Evolutionary conservation across 1,140 invertebrate genomes (phyloP), one percentile per base, ranked within the genome.

Genomic region (Hyposmocoma kahamanoa): DNA sequence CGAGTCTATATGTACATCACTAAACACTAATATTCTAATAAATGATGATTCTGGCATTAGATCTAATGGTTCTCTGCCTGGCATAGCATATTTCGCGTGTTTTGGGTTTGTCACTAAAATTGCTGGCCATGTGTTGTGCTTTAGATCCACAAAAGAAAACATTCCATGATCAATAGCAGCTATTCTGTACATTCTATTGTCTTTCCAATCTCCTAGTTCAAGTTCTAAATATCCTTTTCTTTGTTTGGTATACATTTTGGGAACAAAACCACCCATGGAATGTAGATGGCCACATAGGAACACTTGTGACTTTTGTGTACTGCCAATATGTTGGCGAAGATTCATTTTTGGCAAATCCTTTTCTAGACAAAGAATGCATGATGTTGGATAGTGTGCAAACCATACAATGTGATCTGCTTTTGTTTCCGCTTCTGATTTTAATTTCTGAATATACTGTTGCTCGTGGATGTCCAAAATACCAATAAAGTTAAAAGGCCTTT

Each of bases 271-370:
- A 47, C 90, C 92, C 55, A 97, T 87, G 6, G 91, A 94, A 78
- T 98, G 97, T 53, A 97, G 90, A 87, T 98, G 97, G 6, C 97
- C 97, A 87, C 95, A 97, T n/a, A 98, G 77, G 86, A 97, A 98
- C 1, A 67, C 80, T 32, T 79, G 74, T 22, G 84, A 85, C 11
- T 77, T 71, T 34, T 68, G 58, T 22, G 72, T 72, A 50, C 78
- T 86, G 61, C 89, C 89, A 52, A 92, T 88, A 22, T 92, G 51
- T 45, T 86, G 79, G 51, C 90, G 75, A 5, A 91, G 62, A 47
- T 90, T 88, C 22, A 89, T 84, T 49, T 87, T 87, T 43, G 80
- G 65, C 5, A 64, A 47, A 18, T 83, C 67, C 36, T 61, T 65
- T 42, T 88, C 78, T 15, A 92, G 87, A 0, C 91, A 86, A 13